Base-by-base conservation (phyloP, 2,113 vertebrate species). In the Semicossyphus pulcher region DNA sequence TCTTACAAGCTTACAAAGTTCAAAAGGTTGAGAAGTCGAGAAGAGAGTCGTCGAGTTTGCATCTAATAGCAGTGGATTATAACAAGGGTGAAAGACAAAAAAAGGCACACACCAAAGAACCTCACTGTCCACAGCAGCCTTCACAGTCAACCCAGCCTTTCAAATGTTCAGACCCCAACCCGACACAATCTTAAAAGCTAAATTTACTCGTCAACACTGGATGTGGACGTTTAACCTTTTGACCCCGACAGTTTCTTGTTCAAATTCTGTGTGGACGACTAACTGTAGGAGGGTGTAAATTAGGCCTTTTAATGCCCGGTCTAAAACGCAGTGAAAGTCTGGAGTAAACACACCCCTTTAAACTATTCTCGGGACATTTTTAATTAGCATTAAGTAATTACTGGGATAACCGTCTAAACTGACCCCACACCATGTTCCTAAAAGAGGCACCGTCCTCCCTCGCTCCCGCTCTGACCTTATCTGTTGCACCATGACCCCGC, bases 1-100 rank as follows among this genome's bases (percentile, higher is more conserved):
- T 95, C 94, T 95, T 96, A 98, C 97, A 97, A 94, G 91, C 94
- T 94, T 95, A 97, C 95, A 96, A 95, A 95, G 95, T 95, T 94
- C 93, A 92, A 95, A 94, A 95, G 94, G 95, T 93, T 93, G 93
- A 84, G 74, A 80, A 73, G 83, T 86, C 70, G 82, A 89, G 74
- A 85, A 78, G 66, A 88, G 86, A 88, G 87, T 84, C 85, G 88
- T 93, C 63, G 86, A 83, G 85, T 44, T 95, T 94, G 95, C 89
- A 89, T 95, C 94, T 94, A 95, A 92, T 92, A 95, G 93, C 88
- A 91, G 93, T 95, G 95, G 94, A 83, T 88, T 68, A 94, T 94
- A 95, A 92, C 94, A 93, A 95, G 94, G 95, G 94, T 94, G 95
- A 94, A 93, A 94, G 95, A 95, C 94, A 95, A 96, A 89, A 36